Evolutionary conservation across 2,797 vertebrate species (phyloP), one percentile per base, ranked within the genome.

Genomic region (Triplophysa bombifrons): DNA sequence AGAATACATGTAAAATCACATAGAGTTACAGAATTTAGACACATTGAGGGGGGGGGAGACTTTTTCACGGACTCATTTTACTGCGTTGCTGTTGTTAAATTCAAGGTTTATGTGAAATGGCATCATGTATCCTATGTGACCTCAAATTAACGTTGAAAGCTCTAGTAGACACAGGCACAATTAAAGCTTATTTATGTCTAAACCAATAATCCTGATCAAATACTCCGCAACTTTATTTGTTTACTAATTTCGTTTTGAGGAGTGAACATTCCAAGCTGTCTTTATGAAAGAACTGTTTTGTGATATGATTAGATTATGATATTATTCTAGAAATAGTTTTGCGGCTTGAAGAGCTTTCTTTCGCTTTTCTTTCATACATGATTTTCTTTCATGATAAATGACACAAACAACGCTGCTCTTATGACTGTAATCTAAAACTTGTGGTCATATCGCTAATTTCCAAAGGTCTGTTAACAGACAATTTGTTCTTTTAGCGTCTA

Each of bases 351-450:
- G 60, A 76, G 25, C 4, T 60, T 44, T 76, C 46, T 60, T 61
- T 38, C 38, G 34, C 77, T 22, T 44, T 41, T 81, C 63, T 71
- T 60, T 51, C 58, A 56, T 64, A 60, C 60, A 70, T 86, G 34
- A 38, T 38, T 38, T 38, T 38, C 34, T 38, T 38, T 38, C 34
- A 85, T 77, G 83, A 90, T 88, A 91, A 86, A 90, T 86, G 83
- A 84, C 76, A 84, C 81, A 63, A 88, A 90, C 91, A 81, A 69
- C 87, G 82, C 84, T 88, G 88, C 82, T 91, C 89, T 93, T 91
- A 89, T 93, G 92, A 91, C 90, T 89, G 87, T 92, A 92, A 87
- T 86, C 76, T 82, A 80, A 84, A 92, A 88, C 87, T 84, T 89
- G 87, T 90, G 90, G 88, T 91, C 88, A 81, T 80, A 86, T 84